These are phyloP conservation scores for Lasius fuliginosus DNA, from an alignment of 2,888 invertebrate genomes.

Conservation along the genomic window DNA sequence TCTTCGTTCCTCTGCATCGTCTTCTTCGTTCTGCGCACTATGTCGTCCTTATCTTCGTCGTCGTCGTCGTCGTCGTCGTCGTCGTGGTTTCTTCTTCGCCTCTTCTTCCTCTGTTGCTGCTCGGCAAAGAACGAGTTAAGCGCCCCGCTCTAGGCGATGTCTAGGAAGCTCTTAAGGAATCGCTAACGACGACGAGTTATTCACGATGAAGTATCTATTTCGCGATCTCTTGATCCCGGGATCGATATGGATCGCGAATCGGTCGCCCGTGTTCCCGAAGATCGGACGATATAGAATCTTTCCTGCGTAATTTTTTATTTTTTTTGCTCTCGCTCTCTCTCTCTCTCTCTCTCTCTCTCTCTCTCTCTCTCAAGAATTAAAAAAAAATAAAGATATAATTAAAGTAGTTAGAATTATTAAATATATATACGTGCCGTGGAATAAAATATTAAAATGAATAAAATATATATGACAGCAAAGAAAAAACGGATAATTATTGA, in stretches of 20 bases:
- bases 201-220: constrained; percentile 14
- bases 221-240: constrained; percentile 36
- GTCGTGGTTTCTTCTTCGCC: constrained; percentile 26
- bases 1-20: constrained; percentile 53
- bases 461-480: background rate
- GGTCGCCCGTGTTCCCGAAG: constrained; percentile 2
- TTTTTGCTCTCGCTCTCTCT: background rate
- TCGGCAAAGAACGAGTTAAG: constrained; percentile 34
- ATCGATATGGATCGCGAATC: constrained; percentile 44
- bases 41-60: constrained; percentile 23
- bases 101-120: constrained; percentile 4
- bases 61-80: constrained; percentile 45
- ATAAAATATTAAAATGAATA: constrained; percentile 1
- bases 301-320: background rate
- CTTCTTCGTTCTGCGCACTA: constrained; percentile 35
- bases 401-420: background rate
- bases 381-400: background rate
- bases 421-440: background rate
- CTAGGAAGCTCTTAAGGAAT: constrained; percentile 79
- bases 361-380: background rate
- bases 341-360: background rate
- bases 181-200: constrained; percentile 35
- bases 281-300: constrained; percentile 22
- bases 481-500: constrained; percentile 9
- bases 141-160: constrained; percentile 74